Percentiles rank a stretch among this genome's conserved stretches.
phyloP scores from a whole-genome alignment of 2,888 invertebrate species.

The Tenthredo notha region DNA sequence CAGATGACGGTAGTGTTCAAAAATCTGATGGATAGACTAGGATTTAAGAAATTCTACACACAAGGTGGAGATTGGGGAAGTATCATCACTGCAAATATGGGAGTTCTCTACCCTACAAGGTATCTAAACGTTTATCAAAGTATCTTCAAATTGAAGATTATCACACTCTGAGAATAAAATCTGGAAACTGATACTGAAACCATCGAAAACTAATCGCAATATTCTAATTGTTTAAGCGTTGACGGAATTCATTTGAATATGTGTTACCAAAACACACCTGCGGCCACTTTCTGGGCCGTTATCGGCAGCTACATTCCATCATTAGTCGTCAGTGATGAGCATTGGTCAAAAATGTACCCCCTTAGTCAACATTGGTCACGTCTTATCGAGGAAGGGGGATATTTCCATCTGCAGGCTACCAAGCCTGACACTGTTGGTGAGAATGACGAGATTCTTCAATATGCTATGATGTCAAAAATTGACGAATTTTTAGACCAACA shows the following conservation, averaged over 20 bases:
- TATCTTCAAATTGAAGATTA: neutral
- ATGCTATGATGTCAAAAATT: neutral
- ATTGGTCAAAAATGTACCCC: slow-evolving; percentile 80
- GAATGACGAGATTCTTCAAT: slow-evolving; percentile 56
- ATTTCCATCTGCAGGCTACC: slow-evolving; percentile 90
- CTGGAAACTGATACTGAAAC: neutral
- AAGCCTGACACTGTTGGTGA: slow-evolving; percentile 94
- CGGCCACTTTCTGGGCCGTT: slow-evolving; percentile 72
- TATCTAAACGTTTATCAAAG: slow-evolving; percentile 54
- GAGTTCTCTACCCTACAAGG: slow-evolving; percentile 79
- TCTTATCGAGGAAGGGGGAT: slow-evolving; percentile 80
- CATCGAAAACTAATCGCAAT: neutral
- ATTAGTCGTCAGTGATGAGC: slow-evolving; percentile 80
- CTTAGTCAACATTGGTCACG: slow-evolving; percentile 67
- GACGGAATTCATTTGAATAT: slow-evolving; percentile 85
- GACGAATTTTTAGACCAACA: neutral
- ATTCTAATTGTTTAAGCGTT: slow-evolving; percentile 72
- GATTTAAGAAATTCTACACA: slow-evolving; percentile 79
- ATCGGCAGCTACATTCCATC: slow-evolving; percentile 82
- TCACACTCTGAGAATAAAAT: neutral
- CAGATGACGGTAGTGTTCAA: slow-evolving; percentile 78
- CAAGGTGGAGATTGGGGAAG: slow-evolving; percentile 86
- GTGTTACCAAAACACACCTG: slow-evolving; percentile 76
- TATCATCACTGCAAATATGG: slow-evolving; percentile 78
- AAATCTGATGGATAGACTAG: slow-evolving; percentile 81